Conservation (phyloP, 1,140 invertebrate species). For the Centruroides vittatus region DNA sequence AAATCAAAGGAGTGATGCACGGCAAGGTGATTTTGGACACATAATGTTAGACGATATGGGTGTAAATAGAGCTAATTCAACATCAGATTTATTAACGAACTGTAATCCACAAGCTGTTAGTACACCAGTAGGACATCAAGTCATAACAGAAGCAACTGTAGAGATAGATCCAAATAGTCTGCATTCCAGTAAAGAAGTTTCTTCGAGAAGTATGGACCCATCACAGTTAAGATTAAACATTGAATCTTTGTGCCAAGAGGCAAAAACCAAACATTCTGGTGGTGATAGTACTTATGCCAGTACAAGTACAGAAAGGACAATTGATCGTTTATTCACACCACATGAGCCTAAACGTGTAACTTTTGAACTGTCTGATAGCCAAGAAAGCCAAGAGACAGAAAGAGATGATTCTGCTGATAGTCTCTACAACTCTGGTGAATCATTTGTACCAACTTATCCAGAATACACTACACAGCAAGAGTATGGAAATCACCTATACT, state of each 20-base stretch:
- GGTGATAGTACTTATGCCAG: conserved; percentile 11
- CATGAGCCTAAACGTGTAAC: conserved; percentile 15
- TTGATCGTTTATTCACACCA: conserved; percentile 12
- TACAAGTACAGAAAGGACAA: conserved; percentile 9
- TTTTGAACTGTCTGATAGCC: conserved; percentile 13
- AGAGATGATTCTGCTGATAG: conserved; percentile 10
- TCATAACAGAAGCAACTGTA: conserved; percentile 15
- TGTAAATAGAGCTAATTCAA: not conserved
- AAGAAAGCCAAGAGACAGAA: conserved; percentile 4
- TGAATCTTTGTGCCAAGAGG: conserved; percentile 2
- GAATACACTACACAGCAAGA: conserved; percentile 16
- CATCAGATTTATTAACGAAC: not conserved
- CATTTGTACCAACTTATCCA: conserved; percentile 14
- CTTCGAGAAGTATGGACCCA: conserved; percentile 5
- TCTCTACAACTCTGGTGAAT: conserved; percentile 10
- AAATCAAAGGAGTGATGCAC: not conserved
- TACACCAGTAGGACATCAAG: conserved; percentile 8
- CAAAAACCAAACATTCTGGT: not conserved
- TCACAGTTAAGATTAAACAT: conserved; percentile 6
- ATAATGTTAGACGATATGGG: no score
- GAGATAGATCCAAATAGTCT: conserved; percentile 2
- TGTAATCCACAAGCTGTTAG: not conserved
- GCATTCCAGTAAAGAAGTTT: not conserved
- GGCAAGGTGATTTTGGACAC: no score
- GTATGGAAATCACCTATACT: conserved; percentile 14